Base-by-base conservation (phyloP, 2,113 vertebrate genomes). In the Hemicordylus capensis region DNA sequence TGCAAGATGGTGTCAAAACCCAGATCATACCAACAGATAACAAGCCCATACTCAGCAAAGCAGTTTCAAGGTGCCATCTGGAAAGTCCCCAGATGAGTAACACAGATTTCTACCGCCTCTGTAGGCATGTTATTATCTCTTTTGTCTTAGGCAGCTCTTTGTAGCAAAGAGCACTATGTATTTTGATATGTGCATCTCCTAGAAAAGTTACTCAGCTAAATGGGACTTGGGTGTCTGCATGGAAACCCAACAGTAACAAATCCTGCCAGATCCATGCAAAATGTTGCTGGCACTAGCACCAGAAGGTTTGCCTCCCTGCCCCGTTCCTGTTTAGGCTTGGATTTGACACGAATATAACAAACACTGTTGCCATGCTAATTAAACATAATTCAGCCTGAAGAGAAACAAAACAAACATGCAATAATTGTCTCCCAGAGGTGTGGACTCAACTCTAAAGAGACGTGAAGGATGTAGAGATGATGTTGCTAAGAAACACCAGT, bases 331-430 rank as follows among this genome's bases (percentile, higher is more conserved):
- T 78, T 44, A 61, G 26, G 64, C 31, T 26, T 72, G 84, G 20
- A 85, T 72, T 46, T 59, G 76, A 61, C 42, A 79, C 42, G 63
- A 67, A 59, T 46, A 54, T 59, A 85, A 78, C 64, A 46, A 78
- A 72, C 39, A 6, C 31, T 85, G 51, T 73, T 51, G 44, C 6
- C 15, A 39, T 10, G 37, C 54, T 85, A 79, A 85, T 85, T 78
- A 80, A 31, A 6, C 56, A 24, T 72, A 61, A 79, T 70, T 79
- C 75, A 63, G 26, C n/a, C 67, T 85, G 76, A 48, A 72, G 44
- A 48, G 84, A 85, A 85, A 42, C 58, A 79, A 80, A 85, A 80
- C 44, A 85, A 85, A 85, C 76, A 80, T 48, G 24, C n/a, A 20
- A 37, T 85, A 85, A 85, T 73, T 79, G 56, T 63, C 37, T 73